These are phyloP conservation scores for Raillietiella orientalis DNA, from an alignment of 2,888 invertebrate genomes.

Conservation along the genomic window DNA sequence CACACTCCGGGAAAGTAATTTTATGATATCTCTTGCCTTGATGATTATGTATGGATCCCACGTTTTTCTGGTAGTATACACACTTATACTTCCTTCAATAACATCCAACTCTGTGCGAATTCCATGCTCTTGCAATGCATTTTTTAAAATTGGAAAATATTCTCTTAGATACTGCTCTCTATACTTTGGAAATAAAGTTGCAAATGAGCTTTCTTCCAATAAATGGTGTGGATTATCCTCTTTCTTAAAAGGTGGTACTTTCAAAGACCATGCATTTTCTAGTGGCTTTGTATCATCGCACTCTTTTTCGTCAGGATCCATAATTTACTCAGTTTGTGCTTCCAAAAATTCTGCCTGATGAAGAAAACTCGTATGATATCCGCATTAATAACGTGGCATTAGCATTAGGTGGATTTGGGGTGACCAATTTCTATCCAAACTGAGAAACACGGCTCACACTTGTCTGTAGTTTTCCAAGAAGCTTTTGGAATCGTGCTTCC, in stretches of 20 bases:
- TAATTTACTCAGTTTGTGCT: no score
- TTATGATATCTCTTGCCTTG: slow-evolving; percentile 84
- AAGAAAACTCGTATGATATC: no score
- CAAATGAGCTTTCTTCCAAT: slow-evolving; percentile 77
- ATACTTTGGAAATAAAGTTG: slow-evolving; percentile 85
- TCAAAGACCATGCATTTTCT: slow-evolving; percentile 58
- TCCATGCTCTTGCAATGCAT: slow-evolving; percentile 38
- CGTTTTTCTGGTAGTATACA: slow-evolving; percentile 75
- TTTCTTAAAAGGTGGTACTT: slow-evolving; percentile 53
- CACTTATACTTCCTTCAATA: slow-evolving; percentile 75
- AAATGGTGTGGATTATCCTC: slow-evolving; percentile 67
- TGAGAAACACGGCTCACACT: no score
- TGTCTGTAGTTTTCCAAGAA: no score
- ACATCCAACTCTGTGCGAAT: slow-evolving; percentile 63
- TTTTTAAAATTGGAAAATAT: slow-evolving; percentile 80
- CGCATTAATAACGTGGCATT: no score
- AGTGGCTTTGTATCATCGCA: no score
- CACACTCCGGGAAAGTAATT: slow-evolving; percentile 72
- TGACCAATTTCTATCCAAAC: no score
- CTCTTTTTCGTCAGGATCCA: no score
- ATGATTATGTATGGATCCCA: slow-evolving; percentile 95
- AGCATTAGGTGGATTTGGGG: no score
- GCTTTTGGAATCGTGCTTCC: no score
- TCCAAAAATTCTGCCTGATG: no score
- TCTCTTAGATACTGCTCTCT: slow-evolving; percentile 78